Evolutionary conservation across 2,797 vertebrate species (phyloP).

Genomic region (Enteromius afrohamiltoni): DNA sequence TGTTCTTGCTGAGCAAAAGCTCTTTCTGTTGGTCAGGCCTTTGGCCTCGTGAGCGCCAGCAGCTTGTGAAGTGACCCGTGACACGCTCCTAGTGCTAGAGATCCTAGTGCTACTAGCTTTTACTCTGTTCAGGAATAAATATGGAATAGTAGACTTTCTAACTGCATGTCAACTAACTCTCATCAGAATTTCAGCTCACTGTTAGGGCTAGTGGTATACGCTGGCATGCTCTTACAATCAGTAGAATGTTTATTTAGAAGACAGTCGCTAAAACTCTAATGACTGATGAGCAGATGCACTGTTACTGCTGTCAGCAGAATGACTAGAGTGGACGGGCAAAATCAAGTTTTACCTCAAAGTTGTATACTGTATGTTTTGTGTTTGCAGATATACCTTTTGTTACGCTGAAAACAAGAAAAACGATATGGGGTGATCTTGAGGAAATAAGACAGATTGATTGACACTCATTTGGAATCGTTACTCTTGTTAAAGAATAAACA

Average conservation of each 20-base stretch:
- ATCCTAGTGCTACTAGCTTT: background rate
- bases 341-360: too few relatives aligned
- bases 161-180: background rate
- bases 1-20: conserved; percentile 27
- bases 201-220: background rate
- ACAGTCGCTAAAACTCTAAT: background rate
- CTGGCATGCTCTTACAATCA: background rate
- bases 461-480: background rate
- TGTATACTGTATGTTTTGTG: background rate
- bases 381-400: background rate
- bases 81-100: background rate
- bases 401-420: background rate
- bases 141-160: background rate
- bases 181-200: background rate
- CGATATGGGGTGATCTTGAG: background rate
- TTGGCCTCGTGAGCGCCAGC: background rate
- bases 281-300: background rate
- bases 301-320: background rate
- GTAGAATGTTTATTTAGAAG: background rate
- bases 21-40: background rate
- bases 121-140: background rate
- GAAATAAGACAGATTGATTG: background rate
- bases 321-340: too few relatives aligned
- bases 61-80: background rate
- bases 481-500: background rate